Base-by-base conservation (phyloP, 2,113 vertebrate species). In the Brachionichthys hirsutus region DNA sequence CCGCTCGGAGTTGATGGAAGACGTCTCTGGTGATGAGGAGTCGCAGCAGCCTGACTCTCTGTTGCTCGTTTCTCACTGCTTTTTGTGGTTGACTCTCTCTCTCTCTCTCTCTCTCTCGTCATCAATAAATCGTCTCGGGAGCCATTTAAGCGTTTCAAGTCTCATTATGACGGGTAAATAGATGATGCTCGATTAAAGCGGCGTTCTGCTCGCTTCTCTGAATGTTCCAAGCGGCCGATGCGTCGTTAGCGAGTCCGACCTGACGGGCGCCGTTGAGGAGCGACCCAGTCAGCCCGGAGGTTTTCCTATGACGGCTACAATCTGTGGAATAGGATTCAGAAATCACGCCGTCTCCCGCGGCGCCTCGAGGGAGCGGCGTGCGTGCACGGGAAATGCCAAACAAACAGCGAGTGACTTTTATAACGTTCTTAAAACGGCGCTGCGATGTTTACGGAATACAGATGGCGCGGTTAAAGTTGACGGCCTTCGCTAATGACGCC, bases 241-340 rank as follows among this genome's bases (percentile, higher is more conserved):
- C 54, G 88, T 90, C 81, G 89, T 5, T 34, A 66, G 69, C 49
- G 77, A 77, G 73, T 80, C 61, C 71, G 42, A 77, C 35, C 57
- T 86, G 76, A 89, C 20, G 54, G 66, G 73, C 60, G 18, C 44
- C 80, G 77, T 83, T 88, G 78, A 88, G 80, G 76, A 88, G 75
- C 76, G 75, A 85, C 81, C 84, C 88, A 88, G 90, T 91, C 88
- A 62, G 85, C 88, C 85, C 82, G 82, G 73, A 87, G 88, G 83
- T 89, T 87, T 86, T 90, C 89, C 87, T 89, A 84, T 88, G 90
- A 89, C 89, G 83, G 77, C 75, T 78, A 78, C 87, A 84, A 90
- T 91, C 84, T 87, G 62, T 71, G 62, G 78, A 88, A 87, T 89
- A 84, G 81, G 78, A 88, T 88, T 81, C 75, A 75, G 62, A 77